Percentiles rank a stretch among this genome's conserved stretches.
These are phyloP conservation scores for Leptura quadrifasciata DNA, from an alignment of 2,888 invertebrate genomes.

Conservation along the genomic window DNA sequence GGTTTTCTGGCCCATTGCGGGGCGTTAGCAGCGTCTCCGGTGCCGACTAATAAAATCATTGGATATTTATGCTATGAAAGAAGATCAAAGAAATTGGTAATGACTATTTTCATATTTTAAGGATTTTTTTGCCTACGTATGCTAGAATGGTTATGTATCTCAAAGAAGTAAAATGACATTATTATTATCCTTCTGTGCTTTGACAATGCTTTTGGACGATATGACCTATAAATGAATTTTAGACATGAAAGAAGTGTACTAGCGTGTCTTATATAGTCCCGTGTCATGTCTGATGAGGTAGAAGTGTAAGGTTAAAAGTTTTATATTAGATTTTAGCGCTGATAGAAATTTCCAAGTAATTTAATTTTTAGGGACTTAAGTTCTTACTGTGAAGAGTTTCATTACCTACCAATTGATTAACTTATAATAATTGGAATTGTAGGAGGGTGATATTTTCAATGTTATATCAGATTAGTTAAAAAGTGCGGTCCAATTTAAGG, in stretches of 20 bases:
- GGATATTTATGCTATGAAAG: constrained; percentile 18
- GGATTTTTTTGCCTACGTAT: constrained; percentile 10
- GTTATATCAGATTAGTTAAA: too few relatives aligned
- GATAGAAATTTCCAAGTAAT: neutral
- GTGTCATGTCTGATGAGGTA: neutral
- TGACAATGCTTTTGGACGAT: neutral
- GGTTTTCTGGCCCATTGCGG: neutral
- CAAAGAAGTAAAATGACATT: constrained; percentile 20
- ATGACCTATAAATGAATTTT: constrained; percentile 10
- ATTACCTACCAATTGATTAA: too few relatives aligned
- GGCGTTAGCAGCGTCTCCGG: neutral
- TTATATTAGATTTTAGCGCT: neutral
- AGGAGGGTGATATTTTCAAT: too few relatives aligned
- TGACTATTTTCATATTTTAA: constrained; percentile 25
- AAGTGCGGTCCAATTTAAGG: too few relatives aligned
- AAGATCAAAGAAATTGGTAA: constrained; percentile 26
- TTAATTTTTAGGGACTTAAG: too few relatives aligned
- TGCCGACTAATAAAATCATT: constrained; percentile 11
- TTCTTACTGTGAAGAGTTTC: too few relatives aligned
- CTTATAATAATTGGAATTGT: too few relatives aligned
- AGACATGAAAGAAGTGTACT: constrained; percentile 16
- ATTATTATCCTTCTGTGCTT: constrained; percentile 28
- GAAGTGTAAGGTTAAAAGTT: neutral
- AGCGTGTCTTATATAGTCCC: neutral
- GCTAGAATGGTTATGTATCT: neutral